Conservation (phyloP, 2,113 vertebrate species). For the Microcebus jonahi region DNA sequence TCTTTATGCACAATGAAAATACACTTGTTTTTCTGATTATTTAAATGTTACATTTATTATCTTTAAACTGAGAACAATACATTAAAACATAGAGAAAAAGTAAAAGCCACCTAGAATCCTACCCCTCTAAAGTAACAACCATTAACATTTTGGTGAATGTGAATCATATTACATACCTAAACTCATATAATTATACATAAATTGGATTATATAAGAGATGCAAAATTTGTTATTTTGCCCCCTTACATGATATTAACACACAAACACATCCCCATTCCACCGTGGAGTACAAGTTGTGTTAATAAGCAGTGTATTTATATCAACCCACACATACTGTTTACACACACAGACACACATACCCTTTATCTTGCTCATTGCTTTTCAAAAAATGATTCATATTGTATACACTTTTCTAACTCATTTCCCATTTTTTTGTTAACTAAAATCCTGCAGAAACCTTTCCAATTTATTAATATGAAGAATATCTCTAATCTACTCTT, state of each 20-base stretch:
- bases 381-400: background rate
- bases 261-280: background rate
- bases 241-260: background rate
- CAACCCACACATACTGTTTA: background rate
- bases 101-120: background rate
- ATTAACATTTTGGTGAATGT: background rate
- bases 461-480: background rate
- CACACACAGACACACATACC: background rate
- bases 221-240: background rate
- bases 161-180: background rate
- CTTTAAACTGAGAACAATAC: background rate
- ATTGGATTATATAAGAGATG: background rate
- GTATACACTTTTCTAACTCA: background rate
- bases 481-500: background rate
- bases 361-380: background rate
- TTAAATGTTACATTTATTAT: background rate
- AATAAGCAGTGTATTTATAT: background rate
- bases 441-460: background rate
- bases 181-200: background rate
- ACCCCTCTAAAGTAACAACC: background rate
- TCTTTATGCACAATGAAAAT: background rate
- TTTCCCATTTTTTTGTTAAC: background rate
- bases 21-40: background rate
- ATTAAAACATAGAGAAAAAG: conserved; percentile 10
- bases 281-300: background rate